Evolutionary conservation across 2,113 vertebrate species (phyloP).

Genomic region (Forbesichthys papilliferus): DNA sequence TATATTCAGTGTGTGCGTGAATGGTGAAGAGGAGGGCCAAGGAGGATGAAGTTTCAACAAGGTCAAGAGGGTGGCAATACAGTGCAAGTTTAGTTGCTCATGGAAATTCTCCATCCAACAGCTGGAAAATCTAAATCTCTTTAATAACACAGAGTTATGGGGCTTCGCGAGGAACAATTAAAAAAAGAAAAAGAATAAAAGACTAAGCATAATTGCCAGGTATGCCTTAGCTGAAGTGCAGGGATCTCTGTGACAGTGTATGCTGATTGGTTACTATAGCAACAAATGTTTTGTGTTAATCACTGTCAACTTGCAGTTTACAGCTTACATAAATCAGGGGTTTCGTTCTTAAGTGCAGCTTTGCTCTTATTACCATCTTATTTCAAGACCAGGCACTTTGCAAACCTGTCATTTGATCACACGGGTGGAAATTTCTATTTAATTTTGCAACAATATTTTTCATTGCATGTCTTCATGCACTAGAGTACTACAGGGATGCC

Average conservation of each 20-base stretch:
- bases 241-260: conserved; percentile 45
- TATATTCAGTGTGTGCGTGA: neutral
- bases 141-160: conserved; percentile 59
- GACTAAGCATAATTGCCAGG: conserved; percentile 65
- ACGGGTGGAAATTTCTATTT: conserved; percentile 49
- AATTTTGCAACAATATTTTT: conserved; percentile 33
- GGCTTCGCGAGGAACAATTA: conserved; percentile 45
- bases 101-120: conserved; percentile 1
- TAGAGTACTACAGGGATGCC: conserved; percentile 2
- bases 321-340: conserved; percentile 68
- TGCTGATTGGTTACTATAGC: conserved; percentile 67
- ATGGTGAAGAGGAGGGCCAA: neutral
- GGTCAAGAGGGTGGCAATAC: conserved; percentile 2
- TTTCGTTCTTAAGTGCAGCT: conserved; percentile 60
- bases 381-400: conserved; percentile 51
- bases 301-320: conserved; percentile 67
- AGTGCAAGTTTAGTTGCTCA: conserved; percentile 6
- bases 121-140: conserved; percentile 34
- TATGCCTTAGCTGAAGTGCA: conserved; percentile 35
- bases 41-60: conserved; percentile 17
- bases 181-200: conserved; percentile 17
- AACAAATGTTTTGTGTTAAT: conserved; percentile 70
- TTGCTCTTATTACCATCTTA: conserved; percentile 55
- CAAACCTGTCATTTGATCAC: conserved; percentile 56
- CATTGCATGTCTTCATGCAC: conserved; percentile 3